Base-by-base conservation (phyloP, 1,140 invertebrate species). In the Agraylea sexmaculata region DNA sequence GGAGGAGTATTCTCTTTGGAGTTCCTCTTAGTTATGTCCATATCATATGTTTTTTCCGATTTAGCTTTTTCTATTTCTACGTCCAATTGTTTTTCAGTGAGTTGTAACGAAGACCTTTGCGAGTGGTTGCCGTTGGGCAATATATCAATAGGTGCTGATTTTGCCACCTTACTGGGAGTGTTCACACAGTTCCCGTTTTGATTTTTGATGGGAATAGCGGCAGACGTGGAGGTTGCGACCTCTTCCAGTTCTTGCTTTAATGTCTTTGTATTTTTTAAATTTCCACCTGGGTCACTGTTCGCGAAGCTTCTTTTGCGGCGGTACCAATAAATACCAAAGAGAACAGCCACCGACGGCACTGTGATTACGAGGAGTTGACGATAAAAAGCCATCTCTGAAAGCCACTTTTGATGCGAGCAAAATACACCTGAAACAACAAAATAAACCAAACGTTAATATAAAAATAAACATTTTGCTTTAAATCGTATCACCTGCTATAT, bases 321-420 rank as follows among this genome's bases (percentile, higher is more conserved):
- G 67, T 71, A 76, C 73, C 72, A 76, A 52, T 73, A 71, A 55
- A 74, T 72, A 49, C 71, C 71, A 51, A 74, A 60, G 45, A 76
- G 58, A 45, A 74, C 63, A 45, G 70, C 70, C 58, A 74, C 63
- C 43, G 71, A 69, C 52, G 71, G 70, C 31, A 74, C 62, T 45
- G 68, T 71, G 67, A 67, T 72, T 57, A 70, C 68, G 57, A 74
- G 59, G 49, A 76, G 54, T 53, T 71, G 69, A 55, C 70, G 70
- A 61, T 65, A 66, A 46, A 64, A 64, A 49, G 65, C 62, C 66
- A 69, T 69, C 58, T 55, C 59, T 53, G 53, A 45, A 37, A 66
- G 62, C 66, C 66, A 68, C 64, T 66, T 66, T 68, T 63, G 37
- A 41, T 15, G 34, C 17, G 25, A 38, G 42, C 36, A 18, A 20